Evolutionary conservation across 2,888 invertebrate species (phyloP), one percentile per base, ranked within the genome.

Genomic region (Drosophila nigritarsus): DNA sequence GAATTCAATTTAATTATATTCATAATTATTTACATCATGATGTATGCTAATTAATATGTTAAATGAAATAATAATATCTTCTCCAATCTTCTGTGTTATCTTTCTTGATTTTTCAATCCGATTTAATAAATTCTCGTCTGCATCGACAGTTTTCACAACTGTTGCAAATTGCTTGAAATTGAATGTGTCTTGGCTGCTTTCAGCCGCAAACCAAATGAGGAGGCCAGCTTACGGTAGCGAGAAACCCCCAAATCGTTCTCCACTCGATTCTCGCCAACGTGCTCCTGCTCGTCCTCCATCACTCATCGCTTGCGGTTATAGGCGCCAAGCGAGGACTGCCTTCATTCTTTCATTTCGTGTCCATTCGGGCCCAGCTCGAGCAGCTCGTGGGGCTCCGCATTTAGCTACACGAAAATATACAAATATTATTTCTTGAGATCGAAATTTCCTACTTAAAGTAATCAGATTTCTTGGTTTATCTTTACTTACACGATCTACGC

Each of bases 341-440:
- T 92, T 92, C 92, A 93, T 91, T 93, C 93, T 75, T 93, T 93
- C 71, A 87, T 83, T 65, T 93, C 93, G 59, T 93, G 91, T 38
- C 92, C 93, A 90, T 92, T 93, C 59, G 92, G 79, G 40, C 95
- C 95, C 56, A 95, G 91, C 86, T 96, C 96, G 61, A 95, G 94
- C 54, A 96, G 94, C 91, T 96, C 96, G 83, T 96, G 95, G 5
- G 95, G 94, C 60, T 95, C 92, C n/a, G 94, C 94, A 38, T 90
- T 89, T 36, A 94, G 93, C 82, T 93, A 50, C 48, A 34, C 2
- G 20, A 20, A 54, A 18, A 3, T 18, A 32, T 24, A 7, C n/a
- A 30, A 42, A 15, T 2, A 34, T 50, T 42, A 65, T 2, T 27
- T 36, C 20, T 42, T 20, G 11, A 11, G 11, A 42, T 11, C 11